Base-by-base conservation (phyloP, 2,888 invertebrate species). In the Cryptocephalus primarius region DNA sequence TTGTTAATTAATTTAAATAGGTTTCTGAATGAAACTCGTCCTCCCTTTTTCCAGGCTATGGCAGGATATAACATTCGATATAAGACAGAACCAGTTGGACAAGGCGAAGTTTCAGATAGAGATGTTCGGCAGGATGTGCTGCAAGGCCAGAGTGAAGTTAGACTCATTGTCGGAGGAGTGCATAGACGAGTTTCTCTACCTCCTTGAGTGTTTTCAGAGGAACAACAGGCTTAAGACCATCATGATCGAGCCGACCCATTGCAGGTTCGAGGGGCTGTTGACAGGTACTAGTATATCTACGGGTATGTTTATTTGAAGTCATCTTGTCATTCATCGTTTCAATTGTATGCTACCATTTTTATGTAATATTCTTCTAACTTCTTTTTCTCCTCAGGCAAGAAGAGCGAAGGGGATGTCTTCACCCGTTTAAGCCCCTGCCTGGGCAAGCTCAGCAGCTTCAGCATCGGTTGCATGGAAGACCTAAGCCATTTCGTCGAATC, bases 401-500 rank as follows among this genome's bases (percentile, higher is more conserved):
- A 22, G 22, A 22, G 22, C 22, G 22, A 22, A 6, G 22, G 22
- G 22, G 22, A 56, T 46, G 58, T 66, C 44, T 48, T 60, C 42
- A 53, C 55, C 40, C 53, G 60, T 32, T 55, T 66, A 45, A 56
- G 54, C 43, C 48, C 55, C 36, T 61, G 61, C 52, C 60, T 66
- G 43, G 59, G 63, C 32, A 60, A 62, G 44, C 55, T 70, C 49
- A 55, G 54, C 44, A 60, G 59, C 48, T 65, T 71, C 50, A 69
- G 68, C 55, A 60, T 70, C 49, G 71, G 71, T 45, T 67, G 69
- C 50, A 57, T 66, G 44, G 70, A 70, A 56, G 66, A 68, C 49
- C 55, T 71, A 43, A 63, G 65, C 44, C 56, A 64, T 43, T 60
- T 61, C 51, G 55, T 65, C 40, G 63, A 66, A 42, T 59, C 64